Conservation (phyloP, 2,888 invertebrate species). For the Cosmia trapezina region DNA sequence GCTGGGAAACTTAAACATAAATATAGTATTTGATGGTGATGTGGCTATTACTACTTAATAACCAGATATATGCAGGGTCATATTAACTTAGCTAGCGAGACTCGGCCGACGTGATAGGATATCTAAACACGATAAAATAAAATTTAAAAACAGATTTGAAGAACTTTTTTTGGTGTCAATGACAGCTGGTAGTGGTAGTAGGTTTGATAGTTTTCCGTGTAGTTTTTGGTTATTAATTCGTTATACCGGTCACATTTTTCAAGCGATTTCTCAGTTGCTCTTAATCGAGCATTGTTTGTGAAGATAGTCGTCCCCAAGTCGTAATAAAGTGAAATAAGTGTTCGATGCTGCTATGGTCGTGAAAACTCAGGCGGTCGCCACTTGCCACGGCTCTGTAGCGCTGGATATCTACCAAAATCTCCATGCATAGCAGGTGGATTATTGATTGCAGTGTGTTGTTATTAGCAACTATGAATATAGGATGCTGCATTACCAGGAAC, state of each 20-base stretch:
- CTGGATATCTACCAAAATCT: not conserved
- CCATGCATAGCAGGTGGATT: not conserved
- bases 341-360: not conserved
- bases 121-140: not conserved
- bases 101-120: not conserved
- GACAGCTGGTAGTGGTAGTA: not conserved
- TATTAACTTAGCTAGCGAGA: not conserved
- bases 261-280: not conserved
- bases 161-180: too few relatives aligned
- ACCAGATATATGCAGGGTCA: not conserved
- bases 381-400: too few relatives aligned
- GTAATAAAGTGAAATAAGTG: not conserved
- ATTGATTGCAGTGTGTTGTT: not conserved
- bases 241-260: not conserved
- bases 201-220: not conserved
- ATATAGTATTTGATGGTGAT: not conserved
- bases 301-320: not conserved
- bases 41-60: not conserved
- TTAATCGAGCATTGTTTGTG: not conserved
- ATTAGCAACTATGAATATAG: not conserved
- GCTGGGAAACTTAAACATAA: not conserved
- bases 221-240: not conserved
- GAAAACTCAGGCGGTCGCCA: not conserved
- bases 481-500: not conserved
- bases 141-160: not conserved